Conservation (phyloP, 1,140 invertebrate genomes). For the Amyelois transitella region DNA sequence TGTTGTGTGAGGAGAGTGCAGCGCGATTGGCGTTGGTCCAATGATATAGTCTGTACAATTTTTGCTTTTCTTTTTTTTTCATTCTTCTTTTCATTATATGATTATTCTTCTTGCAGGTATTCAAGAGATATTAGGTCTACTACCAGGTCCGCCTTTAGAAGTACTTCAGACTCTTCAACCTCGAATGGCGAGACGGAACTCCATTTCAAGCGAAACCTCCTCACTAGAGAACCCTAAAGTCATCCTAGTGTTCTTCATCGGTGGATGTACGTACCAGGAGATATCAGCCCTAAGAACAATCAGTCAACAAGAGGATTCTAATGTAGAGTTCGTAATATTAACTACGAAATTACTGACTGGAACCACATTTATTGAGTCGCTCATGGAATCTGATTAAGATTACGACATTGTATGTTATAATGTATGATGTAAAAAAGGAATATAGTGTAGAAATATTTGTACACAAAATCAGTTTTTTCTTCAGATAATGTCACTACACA, state of each 20-base stretch:
- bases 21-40: too few species aligned
- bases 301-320: conserved; percentile 93
- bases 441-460: background rate
- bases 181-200: conserved; percentile 73
- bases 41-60: too few species aligned
- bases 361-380: conserved; percentile 85
- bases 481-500: too few species aligned
- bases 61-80: too few species aligned
- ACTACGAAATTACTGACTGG: conserved; percentile 97
- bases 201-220: conserved; percentile 79
- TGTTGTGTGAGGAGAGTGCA: too few species aligned
- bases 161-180: conserved; percentile 74
- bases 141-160: conserved; percentile 77
- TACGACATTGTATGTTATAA: background rate
- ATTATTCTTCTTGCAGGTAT: conserved; percentile 45
- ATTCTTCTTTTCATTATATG: too few species aligned
- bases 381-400: conserved; percentile 77
- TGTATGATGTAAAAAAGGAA: background rate
- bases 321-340: conserved; percentile 93
- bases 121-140: conserved; percentile 76
- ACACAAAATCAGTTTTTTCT: too few species aligned
- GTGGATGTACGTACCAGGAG: conserved; percentile 97
- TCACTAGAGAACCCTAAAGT: conserved; percentile 82
- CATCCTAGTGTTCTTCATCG: conserved; percentile 95
- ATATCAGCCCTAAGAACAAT: conserved; percentile 94